Evolutionary conservation across 2,888 invertebrate genomes (phyloP), one percentile per base, ranked within the genome.

Genomic region (Tachina grossa): DNA sequence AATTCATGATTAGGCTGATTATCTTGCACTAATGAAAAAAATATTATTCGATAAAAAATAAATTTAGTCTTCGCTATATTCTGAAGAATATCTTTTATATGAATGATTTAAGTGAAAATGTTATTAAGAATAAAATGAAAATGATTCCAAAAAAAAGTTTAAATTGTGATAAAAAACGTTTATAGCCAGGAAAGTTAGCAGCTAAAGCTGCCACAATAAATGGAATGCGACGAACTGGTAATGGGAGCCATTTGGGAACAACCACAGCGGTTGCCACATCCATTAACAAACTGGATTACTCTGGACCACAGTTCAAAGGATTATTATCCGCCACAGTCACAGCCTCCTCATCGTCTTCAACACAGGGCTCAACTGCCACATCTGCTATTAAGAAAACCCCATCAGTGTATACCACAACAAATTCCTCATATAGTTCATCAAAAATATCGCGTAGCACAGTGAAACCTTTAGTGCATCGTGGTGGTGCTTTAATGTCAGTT

Each of bases 161-260:
- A 65, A 51, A 61, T 69, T 11, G n/a, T 45, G 45, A 53, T 49
- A 69, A 57, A 72, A 66, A 61, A 89, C 84, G 75, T 77, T 86
- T 75, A 65, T 83, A 85, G 85, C 61, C 59, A 57, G 51, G 75
- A 22, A 66, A 22, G 71, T 72, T 81, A 66, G 87, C 86, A 82
- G 74, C 84, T 63, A 13, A 72, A 80, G 81, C 68, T 79, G 68
- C 85, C 69, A 69, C 83, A 76, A 72, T 79, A 79, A 87, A 88
- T 89, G 91, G 90, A 82, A 91, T 91, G 91, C 90, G 90, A 89
- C 90, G 90, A 68, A 86, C 82, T 83, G 86, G 85, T 80, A 84
- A 82, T 82, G 86, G 83, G 43, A 81, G 72, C 87, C 74, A 87
- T 66, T 88, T 85, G 76, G 65, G 88, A 87, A 74, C 87, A 85